Evolutionary conservation across 35 echinoderm and acorn worm species (phyloP), one percentile per base, ranked within the genome.

Genomic region (Eucidaris tribuloides): DNA sequence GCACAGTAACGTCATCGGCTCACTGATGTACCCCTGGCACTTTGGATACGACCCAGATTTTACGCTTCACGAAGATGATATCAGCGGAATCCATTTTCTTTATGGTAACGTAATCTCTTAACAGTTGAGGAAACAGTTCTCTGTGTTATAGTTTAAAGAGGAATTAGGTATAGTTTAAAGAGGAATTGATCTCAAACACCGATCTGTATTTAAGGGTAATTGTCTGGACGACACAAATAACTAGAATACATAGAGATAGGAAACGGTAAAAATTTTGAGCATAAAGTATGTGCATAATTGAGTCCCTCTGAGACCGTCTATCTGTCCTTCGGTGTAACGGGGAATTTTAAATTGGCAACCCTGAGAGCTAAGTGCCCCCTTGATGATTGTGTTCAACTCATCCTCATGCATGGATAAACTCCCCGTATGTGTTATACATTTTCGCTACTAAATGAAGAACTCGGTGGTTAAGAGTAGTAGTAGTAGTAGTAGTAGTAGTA

Each of bases 11-110:
- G 50, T 79, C 7, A 18, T 79, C 13, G 80, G 80, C 3, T 35
- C 85, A 23, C 44, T 93, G 30, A 93, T 93, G 91, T 93, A 66
- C 48, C 91, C 91, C 0, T 29, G 63, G 44, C 80, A 89, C 49
- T 78, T 83, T 46, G 80, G 80, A 17, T 77, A 80, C 44, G 45
- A 45, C 4, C 42, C 66, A 2, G 44, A 78, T 0, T 76, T 79
- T 33, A 29, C 34, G 5, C 79, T 93, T 7, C 85, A 84, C 38
- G 22, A 41, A 44, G 91, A 93, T 84, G 91, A 93, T 48, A 88
- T 93, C 22, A 15, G 23, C 14, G 91, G 91, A 28, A 93, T 93
- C 36, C 50, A 79, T 19, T 7, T 13, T 2, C 45, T 93, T 32
- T 93, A 93, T 45, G 91, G 91, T 93, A 79, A 62, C 84, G 87